Evolutionary conservation across 2,888 invertebrate genomes (phyloP), one percentile per base, ranked within the genome.

Genomic region (Icerya purchasi): DNA sequence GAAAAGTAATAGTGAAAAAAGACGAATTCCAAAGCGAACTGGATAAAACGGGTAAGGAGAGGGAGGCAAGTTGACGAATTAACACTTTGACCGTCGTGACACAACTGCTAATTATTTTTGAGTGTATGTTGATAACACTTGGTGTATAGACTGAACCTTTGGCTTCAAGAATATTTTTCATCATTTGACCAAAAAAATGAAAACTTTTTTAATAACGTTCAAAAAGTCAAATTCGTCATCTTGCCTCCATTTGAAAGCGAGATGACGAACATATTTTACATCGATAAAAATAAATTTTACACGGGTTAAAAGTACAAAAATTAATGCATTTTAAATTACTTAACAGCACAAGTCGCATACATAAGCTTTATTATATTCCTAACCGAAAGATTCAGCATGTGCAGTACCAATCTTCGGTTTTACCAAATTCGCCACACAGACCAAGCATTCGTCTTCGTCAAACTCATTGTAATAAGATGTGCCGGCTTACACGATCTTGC

Each of bases 191-290:
- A 53, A 53, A 53, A 53, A n/a, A n/a, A n/a, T 53, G 53, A 53
- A 53, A 5, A 2, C 21, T 20, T 10, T 53, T 8, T 18, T 8
- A n/a, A n/a, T n/a, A n/a, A n/a, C n/a, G n/a, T n/a, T n/a, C n/a
- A 53, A 53, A 53, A 53, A 20, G 53, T 53, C 53, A 21, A 53
- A 53, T 53, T 53, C 21, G 53, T 3, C 53, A 53, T n/a, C n/a
- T n/a, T n/a, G n/a, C n/a, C n/a, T n/a, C n/a, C 3, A n/a, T 8
- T 10, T 20, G 21, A 2, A 19, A 18, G 53, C 53, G 22, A 53
- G 53, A 20, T 53, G 53, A 23, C 21, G 21, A 53, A 53, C 18
- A n/a, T n/a, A n/a, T n/a, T n/a, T n/a, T n/a, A n/a, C n/a, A n/a
- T n/a, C n/a, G n/a, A n/a, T n/a, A n/a, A n/a, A n/a, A n/a, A n/a